Base-by-base conservation (phyloP, 1,140 invertebrate genomes). In the Ptiloglossa arizonensis region DNA sequence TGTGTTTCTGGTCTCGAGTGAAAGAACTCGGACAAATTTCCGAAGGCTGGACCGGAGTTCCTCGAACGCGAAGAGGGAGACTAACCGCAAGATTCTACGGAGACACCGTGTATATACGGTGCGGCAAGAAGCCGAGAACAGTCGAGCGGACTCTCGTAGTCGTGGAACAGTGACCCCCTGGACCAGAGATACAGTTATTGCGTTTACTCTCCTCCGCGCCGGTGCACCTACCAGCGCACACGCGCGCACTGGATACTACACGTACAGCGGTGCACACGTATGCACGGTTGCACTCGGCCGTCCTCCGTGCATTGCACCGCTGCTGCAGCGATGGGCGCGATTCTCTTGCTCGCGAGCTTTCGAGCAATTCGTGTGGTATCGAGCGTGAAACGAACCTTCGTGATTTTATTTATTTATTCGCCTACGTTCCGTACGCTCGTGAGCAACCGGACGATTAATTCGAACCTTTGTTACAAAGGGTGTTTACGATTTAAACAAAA, bases 121-220 rank as follows among this genome's bases (percentile, higher is more conserved):
- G 50, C 66, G 62, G 80, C 68, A 68, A 68, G 56, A 68, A 83
- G 56, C 35, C 59, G 79, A 80, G 80, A 48, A 63, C 62, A 70
- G 74, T 57, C 80, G 80, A 64, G 54, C 80, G 62, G 70, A 32
- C 41, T 57, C 67, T 72, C 76, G 60, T 64, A 74, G 70, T 75
- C 80, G 81, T 83, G 81, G 81, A 83, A 83, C 81, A 83, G 81
- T 83, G 81, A 83, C 81, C 81, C 75, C 80, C 81, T 83, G 81
- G 81, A 82, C 81, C 81, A 83, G 80, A 83, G 80, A 82, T 83
- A 83, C 80, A 83, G 81, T 83, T 83, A 82, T 83, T 83, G 80
- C 81, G 80, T 83, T 83, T 83, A 83, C 81, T 83, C 81, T 82
- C 80, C 80, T 82, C 76, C 62, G 76, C 71, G 81, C 74, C 80